Evolutionary conservation across 2,113 vertebrate genomes (phyloP), one percentile per base, ranked within the genome.

Genomic region (Candoia aspera): DNA sequence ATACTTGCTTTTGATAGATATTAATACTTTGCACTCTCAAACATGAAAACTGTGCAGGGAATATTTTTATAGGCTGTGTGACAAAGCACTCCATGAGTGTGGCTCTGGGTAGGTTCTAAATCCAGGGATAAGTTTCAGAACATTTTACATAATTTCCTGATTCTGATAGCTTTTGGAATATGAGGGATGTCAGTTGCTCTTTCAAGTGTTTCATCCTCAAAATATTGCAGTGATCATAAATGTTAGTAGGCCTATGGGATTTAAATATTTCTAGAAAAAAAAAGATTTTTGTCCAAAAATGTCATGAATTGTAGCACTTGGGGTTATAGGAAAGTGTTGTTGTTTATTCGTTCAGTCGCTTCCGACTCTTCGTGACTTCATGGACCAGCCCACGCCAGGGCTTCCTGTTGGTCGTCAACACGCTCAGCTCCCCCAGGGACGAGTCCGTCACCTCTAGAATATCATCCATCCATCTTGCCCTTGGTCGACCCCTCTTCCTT

Each of bases 121-220:
- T 55, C 24, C 85, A 93, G 24, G 49, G 8, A 23, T 90, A 86
- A 90, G 93, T 33, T 0, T 54, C 55, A 90, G 53, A 33, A 12
- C 33, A 8, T 62, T 21, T 62, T 86, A 86, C 23, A 87, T 93
- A 92, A 85, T 68, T 85, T 93, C 91, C 2, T 90, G 0, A 46
- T 49, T 73, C 54, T 88, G 87, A n/a, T 2, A 90, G 59, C 37
- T 87, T 79, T 62, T 89, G 86, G 86, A 49, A 92, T 91, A 94
- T 86, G 68, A 93, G 86, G 37, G 42, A n/a, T 93, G 46, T 94
- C 68, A 15, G 11, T 55, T 86, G 10, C 60, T 91, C 49, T 17
- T 87, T 88, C 49, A 86, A n/a, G 29, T 92, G 1, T 91, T 46
- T 59, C 24, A 46, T 88, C 33, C 87, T 79, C 85, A 73, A 93